These are phyloP conservation scores for Platichthys flesus DNA, from an alignment of 2,113 vertebrate genomes.

Conservation along the genomic window DNA sequence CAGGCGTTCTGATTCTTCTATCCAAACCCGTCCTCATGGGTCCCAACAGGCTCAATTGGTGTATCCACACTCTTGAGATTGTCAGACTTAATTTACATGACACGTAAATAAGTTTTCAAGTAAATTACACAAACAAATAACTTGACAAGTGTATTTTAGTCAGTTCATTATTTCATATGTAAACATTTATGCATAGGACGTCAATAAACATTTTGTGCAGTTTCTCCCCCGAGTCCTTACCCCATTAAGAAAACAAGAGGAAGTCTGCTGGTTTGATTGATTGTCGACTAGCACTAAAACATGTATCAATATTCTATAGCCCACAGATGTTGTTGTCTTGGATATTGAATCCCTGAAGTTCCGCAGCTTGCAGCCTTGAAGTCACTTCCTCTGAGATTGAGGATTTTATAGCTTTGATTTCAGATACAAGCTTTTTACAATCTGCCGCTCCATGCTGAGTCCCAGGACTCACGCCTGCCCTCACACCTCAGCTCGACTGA, in stretches of 20 bases:
- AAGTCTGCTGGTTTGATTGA: conserved; percentile 50
- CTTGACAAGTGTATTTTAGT: neutral
- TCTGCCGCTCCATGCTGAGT: neutral
- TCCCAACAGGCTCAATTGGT: no score
- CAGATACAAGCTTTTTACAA: conserved; percentile 22
- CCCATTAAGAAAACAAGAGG: conserved; percentile 25
- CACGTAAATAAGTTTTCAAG: no score
- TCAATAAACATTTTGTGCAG: neutral
- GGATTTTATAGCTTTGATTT: conserved; percentile 64
- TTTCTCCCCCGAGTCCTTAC: neutral
- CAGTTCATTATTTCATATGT: neutral
- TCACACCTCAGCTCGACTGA: conserved; percentile 29
- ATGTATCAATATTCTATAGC: conserved; percentile 35
- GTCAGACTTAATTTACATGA: no score
- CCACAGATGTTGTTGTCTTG: neutral
- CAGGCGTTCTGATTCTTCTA: no score
- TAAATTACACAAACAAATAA: no score
- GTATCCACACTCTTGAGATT: no score
- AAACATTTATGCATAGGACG: neutral
- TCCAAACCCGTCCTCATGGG: no score
- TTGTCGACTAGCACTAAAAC: conserved; percentile 29
- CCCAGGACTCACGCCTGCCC: neutral
- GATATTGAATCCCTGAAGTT: conserved; percentile 31
- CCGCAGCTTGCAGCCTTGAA: neutral
- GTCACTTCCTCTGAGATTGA: conserved; percentile 24